Percentiles rank a stretch among this genome's conserved stretches.
Conservation (phyloP, 2,888 invertebrate species). For the Drosophila niveifrons region DNA sequence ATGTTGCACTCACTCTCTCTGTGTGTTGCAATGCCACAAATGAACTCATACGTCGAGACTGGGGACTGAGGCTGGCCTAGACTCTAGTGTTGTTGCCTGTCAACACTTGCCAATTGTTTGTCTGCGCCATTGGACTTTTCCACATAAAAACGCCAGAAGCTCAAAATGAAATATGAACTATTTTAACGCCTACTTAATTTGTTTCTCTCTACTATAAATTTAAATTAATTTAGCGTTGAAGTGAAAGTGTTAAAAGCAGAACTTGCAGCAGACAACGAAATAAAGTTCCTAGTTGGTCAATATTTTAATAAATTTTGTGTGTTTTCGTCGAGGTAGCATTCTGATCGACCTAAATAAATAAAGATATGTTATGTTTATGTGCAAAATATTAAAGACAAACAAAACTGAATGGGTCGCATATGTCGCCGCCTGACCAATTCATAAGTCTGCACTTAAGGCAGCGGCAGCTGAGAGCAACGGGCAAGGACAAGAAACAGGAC, state of each 20-base stretch:
- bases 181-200: conserved; percentile 85
- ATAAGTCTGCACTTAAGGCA: conserved; percentile 79
- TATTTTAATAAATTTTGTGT: conserved; percentile 64
- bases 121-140: conserved; percentile 70
- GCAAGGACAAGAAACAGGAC: conserved; percentile 10
- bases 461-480: conserved; percentile 35
- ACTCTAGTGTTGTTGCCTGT: conserved; percentile 49
- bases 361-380: conserved; percentile 85
- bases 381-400: conserved; percentile 84
- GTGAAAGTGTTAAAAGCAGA: conserved; percentile 69
- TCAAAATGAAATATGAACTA: conserved; percentile 84
- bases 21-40: conserved; percentile 7
- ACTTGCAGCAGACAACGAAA: conserved; percentile 17
- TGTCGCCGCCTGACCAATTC: conserved; percentile 78
- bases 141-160: conserved; percentile 61
- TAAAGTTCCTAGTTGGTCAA: conserved; percentile 14
- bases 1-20: not conserved
- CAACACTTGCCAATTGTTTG: conserved; percentile 81
- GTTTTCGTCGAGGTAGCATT: conserved; percentile 41
- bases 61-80: not conserved
- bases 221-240: conserved; percentile 81
- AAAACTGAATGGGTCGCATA: conserved; percentile 50
- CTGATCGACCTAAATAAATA: conserved; percentile 83
- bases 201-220: conserved; percentile 76
- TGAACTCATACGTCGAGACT: not conserved